Evolutionary conservation across 2,113 vertebrate species (phyloP), one percentile per base, ranked within the genome.

Genomic region (Otis tarda): DNA sequence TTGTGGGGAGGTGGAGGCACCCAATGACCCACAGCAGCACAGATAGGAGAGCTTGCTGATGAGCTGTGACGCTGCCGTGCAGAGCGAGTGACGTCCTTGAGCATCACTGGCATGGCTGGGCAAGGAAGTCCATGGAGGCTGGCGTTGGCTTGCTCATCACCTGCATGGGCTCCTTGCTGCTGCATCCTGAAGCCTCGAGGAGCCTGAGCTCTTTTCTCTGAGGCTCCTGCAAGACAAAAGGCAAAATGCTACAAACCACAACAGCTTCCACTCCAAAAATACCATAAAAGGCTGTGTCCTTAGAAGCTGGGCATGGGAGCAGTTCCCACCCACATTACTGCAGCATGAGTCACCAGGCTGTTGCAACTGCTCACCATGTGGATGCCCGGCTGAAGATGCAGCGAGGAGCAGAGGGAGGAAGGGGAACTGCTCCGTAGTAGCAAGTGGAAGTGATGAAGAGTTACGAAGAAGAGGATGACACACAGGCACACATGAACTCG

Each of bases 261-360:
- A 52, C 69, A 53, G 63, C 82, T 94, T 96, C 86, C 84, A 83
- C 69, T 73, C 87, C 93, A 65, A 95, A 97, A 97, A 95, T 75
- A 95, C 97, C 97, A 97, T 97, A 97, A 97, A 97, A 97, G 97
- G 97, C 95, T 83, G 55, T 64, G 89, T 96, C 95, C 95, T 93
- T 83, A 85, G 55, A 71, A 93, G 64, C 89, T 77, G 94, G 94
- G 93, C 95, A 96, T 89, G 74, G 93, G 84, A 96, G 88, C 93
- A 76, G 86, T 65, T 95, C 96, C 97, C 97, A 94, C 95, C 93
- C 96, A 95, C 96, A 97, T 97, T 95, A 23, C 70, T 97, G 76
- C 85, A 35, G 94, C 77, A 17, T 97, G 97, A 97, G 81, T 97
- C 97, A 97, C 79, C 80, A 3, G 83, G 69, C 92, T 76, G 7